Base-by-base conservation (phyloP, 2,888 invertebrate species). In the Spisula solida region DNA sequence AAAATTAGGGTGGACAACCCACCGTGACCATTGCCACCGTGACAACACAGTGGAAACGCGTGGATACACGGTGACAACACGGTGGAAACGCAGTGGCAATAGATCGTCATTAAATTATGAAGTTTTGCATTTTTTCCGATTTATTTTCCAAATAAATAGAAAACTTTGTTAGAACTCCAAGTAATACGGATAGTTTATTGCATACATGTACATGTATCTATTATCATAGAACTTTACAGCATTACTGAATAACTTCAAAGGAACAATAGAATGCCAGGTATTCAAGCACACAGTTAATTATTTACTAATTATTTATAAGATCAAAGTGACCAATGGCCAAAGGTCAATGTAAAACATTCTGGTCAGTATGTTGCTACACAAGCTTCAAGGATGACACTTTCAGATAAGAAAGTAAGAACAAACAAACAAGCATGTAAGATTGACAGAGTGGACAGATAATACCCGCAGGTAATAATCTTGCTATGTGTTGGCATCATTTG, bases 381-480 rank as follows among this genome's bases (percentile, higher is more conserved):
- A 75, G 34, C 1, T 18, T 75, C 5, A 14, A 34, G 34, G 34
- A 75, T 75, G 75, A 75, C 75, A 75, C 34, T 18, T 18, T 12
- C 0, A 31, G 75, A 75, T 75, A 75, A 75, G 75, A 34, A 4
- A 31, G 75, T 5, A 25, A 75, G 75, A 31, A 75, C 75, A 75
- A 75, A 75, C 75, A 75, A 75, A 31, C 34, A 12, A 75, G 75
- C 29, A 75, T 29, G 34, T 75, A 31, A 31, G 34, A 75, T 75
- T 8, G 75, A 75, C 75, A 18, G 75, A 75, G 31, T 29, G 75
- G 31, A 75, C 75, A 75, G 75, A 75, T 75, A 75, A 75, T 31
- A 34, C 31, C 41, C 2, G 2, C 41, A 5, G 41, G 25, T 31
- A 31, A 31, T n/a, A 66, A 66, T n/a, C 60, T 66, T 66, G 60